Evolutionary conservation across 2,888 invertebrate species (phyloP).

Genomic region (Aspidiotus destructor): DNA sequence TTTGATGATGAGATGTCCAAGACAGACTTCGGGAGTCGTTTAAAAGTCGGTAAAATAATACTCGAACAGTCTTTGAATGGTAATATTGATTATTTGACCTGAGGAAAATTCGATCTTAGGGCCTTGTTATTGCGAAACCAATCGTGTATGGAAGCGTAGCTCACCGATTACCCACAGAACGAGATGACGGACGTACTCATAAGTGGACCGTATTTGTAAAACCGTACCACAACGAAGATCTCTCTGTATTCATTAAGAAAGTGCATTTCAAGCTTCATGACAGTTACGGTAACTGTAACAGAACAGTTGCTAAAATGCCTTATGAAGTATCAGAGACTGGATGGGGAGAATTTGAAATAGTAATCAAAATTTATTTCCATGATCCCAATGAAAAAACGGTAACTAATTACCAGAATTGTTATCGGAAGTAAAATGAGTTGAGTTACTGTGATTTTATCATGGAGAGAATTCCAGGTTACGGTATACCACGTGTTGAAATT

Average conservation of each 20-base stretch:
- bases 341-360: constrained; percentile 99
- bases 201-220: constrained; percentile 97
- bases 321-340: constrained; percentile 97
- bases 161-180: constrained; percentile 87
- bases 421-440: background rate
- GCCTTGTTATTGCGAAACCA: constrained; percentile 80
- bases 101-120: constrained; percentile 48
- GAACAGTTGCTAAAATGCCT: constrained; percentile 88
- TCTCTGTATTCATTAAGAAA: constrained; percentile 89
- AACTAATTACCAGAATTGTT: constrained; percentile 42
- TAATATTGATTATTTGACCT: background rate
- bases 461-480: constrained; percentile 57
- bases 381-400: constrained; percentile 92
- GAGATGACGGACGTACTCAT: constrained; percentile 97
- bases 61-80: constrained; percentile 11
- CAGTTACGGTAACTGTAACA: constrained; percentile 87
- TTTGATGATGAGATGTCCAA: constrained; percentile 18
- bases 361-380: constrained; percentile 93
- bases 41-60: constrained; percentile 10
- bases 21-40: constrained; percentile 15
- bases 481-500: constrained; percentile 89
- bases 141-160: constrained; percentile 95
- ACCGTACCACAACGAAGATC: constrained; percentile 84
- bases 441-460: constrained; percentile 2
- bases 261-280: constrained; percentile 96